These are phyloP conservation scores for Drosophila imparisetae DNA, from an alignment of 2,888 invertebrate genomes.

Conservation along the genomic window DNA sequence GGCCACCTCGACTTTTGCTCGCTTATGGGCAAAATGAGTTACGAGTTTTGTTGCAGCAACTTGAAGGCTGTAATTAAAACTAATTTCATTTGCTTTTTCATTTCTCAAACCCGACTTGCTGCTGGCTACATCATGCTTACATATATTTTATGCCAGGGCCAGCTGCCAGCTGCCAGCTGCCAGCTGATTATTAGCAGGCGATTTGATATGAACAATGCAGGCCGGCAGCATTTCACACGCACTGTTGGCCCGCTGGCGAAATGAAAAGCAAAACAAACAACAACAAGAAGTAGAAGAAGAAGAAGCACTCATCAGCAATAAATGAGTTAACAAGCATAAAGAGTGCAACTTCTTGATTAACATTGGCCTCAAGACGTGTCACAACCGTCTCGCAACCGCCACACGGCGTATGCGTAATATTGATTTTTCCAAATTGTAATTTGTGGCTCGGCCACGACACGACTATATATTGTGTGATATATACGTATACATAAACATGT, in stretches of 20 bases:
- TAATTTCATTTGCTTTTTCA: slow-evolving; percentile 78
- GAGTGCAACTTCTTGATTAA: slow-evolving; percentile 51
- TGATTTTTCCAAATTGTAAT: slow-evolving; percentile 59
- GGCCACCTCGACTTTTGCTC: slow-evolving; percentile 31
- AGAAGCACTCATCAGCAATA: slow-evolving; percentile 33
- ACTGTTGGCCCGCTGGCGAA: slow-evolving; percentile 43
- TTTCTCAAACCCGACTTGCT: slow-evolving; percentile 33
- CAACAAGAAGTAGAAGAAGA: slow-evolving; percentile 13
- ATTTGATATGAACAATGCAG: slow-evolving; percentile 66
- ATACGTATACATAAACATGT: not conserved
- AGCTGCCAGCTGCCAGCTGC: slow-evolving; percentile 4
- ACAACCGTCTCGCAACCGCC: not conserved
- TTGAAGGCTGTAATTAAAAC: slow-evolving; percentile 78
- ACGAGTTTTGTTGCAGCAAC: slow-evolving; percentile 75
- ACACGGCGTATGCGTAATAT: slow-evolving; percentile 49
- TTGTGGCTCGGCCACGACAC: slow-evolving; percentile 31
- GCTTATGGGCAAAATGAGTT: slow-evolving; percentile 77
- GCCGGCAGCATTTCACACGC: slow-evolving; percentile 45
- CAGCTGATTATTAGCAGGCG: slow-evolving; percentile 66
- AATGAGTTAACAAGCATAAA: slow-evolving; percentile 50
- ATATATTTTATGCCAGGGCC: slow-evolving; percentile 23
- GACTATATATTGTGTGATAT: not conserved
- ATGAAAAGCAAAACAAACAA: slow-evolving; percentile 19
- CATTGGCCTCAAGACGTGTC: slow-evolving; percentile 34
- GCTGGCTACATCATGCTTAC: slow-evolving; percentile 14